phyloP scores from a whole-genome alignment of 2,888 invertebrate genomes.

The Nymphalis polychloros region DNA sequence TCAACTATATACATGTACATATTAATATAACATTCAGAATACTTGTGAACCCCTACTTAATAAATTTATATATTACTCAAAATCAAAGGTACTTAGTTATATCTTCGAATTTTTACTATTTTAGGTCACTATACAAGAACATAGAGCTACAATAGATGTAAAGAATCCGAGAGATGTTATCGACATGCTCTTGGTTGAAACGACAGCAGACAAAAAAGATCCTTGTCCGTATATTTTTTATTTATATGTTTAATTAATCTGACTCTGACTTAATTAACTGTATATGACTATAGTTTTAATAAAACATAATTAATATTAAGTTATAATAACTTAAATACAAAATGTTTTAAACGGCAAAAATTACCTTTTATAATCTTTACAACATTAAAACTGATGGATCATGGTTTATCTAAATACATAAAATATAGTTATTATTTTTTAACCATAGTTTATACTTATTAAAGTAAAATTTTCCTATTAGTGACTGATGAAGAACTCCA shows the following conservation, averaged over 20 bases:
- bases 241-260: neutral
- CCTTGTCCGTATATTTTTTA: constrained; percentile 52
- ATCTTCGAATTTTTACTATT: constrained; percentile 1
- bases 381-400: neutral
- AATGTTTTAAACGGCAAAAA: neutral
- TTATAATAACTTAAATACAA: no score
- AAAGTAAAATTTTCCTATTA: constrained; percentile 32
- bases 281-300: no score
- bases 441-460: neutral
- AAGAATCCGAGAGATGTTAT: constrained; percentile 83
- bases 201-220: constrained; percentile 66
- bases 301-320: no score
- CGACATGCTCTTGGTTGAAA: constrained; percentile 84
- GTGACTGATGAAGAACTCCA: constrained; percentile 68
- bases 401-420: neutral
- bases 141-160: constrained; percentile 66
- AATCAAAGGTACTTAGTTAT: no score
- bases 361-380: neutral
- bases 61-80: neutral
- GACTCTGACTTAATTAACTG: no score
- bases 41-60: neutral
- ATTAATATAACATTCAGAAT: no score
- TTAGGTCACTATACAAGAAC: constrained; percentile 79
- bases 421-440: neutral
- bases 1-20: no score